Conservation (phyloP, 2,888 invertebrate genomes). For the Monoplex corrugatus region DNA sequence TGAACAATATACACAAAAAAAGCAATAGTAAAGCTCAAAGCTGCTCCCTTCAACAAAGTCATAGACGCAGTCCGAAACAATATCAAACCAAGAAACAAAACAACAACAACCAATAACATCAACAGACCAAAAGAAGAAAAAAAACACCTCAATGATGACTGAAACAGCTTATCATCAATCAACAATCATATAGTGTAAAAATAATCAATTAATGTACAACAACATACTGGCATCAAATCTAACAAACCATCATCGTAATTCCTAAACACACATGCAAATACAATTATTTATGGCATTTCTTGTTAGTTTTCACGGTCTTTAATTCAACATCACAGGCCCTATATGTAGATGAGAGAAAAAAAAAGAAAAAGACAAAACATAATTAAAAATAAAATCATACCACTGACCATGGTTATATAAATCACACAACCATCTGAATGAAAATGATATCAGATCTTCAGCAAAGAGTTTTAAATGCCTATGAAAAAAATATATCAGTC, state of each 20-base stretch:
- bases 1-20: not conserved
- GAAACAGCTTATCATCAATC: not conserved
- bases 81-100: not conserved
- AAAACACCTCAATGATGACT: not conserved
- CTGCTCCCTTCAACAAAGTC: not conserved
- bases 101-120: not conserved
- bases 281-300: constrained; percentile 23
- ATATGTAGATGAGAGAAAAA: not conserved
- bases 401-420: not conserved
- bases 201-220: not conserved
- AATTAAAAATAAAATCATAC: not conserved
- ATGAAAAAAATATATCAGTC: too few relatives aligned
- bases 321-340: constrained; percentile 37
- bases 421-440: constrained; percentile 35
- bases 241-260: not conserved
- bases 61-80: not conserved
- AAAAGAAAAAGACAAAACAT: not conserved
- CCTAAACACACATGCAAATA: not conserved
- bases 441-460: constrained; percentile 4
- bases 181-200: not conserved
- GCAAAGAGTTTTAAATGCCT: too few relatives aligned
- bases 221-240: not conserved
- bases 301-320: not conserved
- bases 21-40: constrained; percentile 22
- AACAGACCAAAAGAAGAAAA: not conserved